These are phyloP conservation scores for Triops cancriformis DNA, from an alignment of 1,140 invertebrate genomes.

Conservation along the genomic window DNA sequence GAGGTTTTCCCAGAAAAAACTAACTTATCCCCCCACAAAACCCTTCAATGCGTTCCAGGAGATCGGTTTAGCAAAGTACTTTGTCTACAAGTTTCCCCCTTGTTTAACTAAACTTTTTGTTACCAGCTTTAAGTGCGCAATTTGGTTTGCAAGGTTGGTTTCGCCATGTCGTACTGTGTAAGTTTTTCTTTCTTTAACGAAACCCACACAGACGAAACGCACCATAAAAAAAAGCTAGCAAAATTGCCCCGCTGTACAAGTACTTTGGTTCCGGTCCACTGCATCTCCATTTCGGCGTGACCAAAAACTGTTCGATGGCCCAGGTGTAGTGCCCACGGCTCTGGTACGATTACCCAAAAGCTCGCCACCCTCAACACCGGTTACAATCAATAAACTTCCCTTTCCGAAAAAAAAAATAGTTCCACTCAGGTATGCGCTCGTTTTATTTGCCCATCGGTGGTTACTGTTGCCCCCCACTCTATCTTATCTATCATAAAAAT, in stretches of 20 bases:
- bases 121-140: too few relatives aligned
- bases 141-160: too few relatives aligned
- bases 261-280: not conserved
- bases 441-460: not conserved
- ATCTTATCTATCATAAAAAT: not conserved
- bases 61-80: too few relatives aligned
- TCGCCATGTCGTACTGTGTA: too few relatives aligned
- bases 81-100: too few relatives aligned
- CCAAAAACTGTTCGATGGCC: constrained; percentile 6
- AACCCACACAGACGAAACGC: too few relatives aligned
- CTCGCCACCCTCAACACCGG: not conserved
- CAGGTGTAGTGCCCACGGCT: constrained; percentile 1
- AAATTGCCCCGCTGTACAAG: not conserved
- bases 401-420: not conserved
- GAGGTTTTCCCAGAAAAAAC: too few relatives aligned
- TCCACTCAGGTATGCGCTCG: not conserved
- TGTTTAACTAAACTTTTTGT: too few relatives aligned
- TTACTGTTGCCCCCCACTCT: not conserved
- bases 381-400: not conserved
- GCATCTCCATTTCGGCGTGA: not conserved
- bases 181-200: too few relatives aligned
- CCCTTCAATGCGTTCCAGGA: too few relatives aligned
- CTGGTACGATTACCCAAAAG: not conserved
- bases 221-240: not conserved
- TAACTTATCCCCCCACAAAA: too few relatives aligned